Base-by-base conservation (phyloP, 2,797 vertebrate genomes). In the Odontamblyopus lacepedii region DNA sequence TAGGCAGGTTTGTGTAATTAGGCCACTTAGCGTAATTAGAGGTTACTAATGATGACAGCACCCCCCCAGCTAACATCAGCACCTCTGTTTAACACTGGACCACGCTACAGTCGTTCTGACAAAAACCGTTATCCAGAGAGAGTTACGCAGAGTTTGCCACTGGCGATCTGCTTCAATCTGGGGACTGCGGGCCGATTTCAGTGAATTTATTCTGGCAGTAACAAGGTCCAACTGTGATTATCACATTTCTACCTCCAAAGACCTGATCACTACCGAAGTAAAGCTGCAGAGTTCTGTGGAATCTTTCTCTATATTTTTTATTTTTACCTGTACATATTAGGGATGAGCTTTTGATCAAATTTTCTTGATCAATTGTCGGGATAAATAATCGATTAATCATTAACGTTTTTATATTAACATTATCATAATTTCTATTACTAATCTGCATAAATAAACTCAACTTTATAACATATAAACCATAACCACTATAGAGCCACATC, bases 31-130 rank as follows among this genome's bases (percentile, higher is more conserved):
- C 63, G 35, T n/a, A 63, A 63, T 44, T 6, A 15, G 35, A 6
- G 12, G 38, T 64, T 64, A 64, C n/a, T 48, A 44, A 48, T 26
- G 23, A 64, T 27, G 23, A 64, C 63, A 44, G n/a, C 63, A 27
- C 63, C 63, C 63, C 63, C 38, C 26, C 35, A n/a, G n/a, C 63
- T 26, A 64, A 44, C 63, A 64, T 16, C 18, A 63, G 62, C 62
- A 63, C 62, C 35, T 23, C 38, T 35, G 11, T 64, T 6, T 64
- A 48, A 44, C 23, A 15, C 44, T 18, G 26, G 23, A n/a, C 11
- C 3, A 16, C 3, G 13, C 44, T 48, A 4, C 13, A 64, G 3
- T 16, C 38, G 48, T 44, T 44, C n/a, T 64, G 3, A 26, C n/a
- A 41, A 64, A 63, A 23, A 2, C 1, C n/a, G 18, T 19, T 23